phyloP scores from a whole-genome alignment of 1,140 invertebrate genomes.

The Aleiodes sp. region DNA sequence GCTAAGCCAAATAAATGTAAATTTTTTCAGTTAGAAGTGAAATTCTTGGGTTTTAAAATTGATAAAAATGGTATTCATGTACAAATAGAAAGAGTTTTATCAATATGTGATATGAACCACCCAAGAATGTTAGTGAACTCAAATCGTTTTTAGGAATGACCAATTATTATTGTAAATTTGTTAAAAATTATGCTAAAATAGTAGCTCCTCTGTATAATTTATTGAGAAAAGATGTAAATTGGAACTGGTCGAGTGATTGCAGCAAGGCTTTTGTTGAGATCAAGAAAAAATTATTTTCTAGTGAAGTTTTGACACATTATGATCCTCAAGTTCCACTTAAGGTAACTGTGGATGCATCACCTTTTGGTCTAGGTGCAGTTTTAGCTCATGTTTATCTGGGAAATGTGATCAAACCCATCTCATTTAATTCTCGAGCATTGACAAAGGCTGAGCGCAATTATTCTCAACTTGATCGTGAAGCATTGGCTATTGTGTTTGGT shows the following conservation, averaged over 20 bases:
- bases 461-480: constrained; percentile 15
- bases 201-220: not conserved
- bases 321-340: constrained; percentile 15
- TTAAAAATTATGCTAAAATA: constrained; percentile 8
- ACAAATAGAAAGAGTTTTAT: not conserved
- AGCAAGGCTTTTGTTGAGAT: not conserved
- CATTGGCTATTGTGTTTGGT: not conserved
- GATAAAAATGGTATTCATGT: not conserved
- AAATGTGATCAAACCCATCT: not conserved
- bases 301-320: constrained; percentile 19
- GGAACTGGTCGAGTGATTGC: not conserved
- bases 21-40: not conserved
- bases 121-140: constrained; percentile 14
- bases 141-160: not conserved
- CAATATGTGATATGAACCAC: not conserved
- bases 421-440: constrained; percentile 2
- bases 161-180: constrained; percentile 21
- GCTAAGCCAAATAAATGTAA: constrained; percentile 13
- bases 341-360: constrained; percentile 17
- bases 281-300: constrained; percentile 3
- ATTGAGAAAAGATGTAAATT: not conserved
- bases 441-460: constrained; percentile 7
- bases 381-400: constrained; percentile 4
- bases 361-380: constrained; percentile 6
- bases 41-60: constrained; percentile 8